phyloP scores from a whole-genome alignment of 2,888 invertebrate species.

The Leuctra nigra region DNA sequence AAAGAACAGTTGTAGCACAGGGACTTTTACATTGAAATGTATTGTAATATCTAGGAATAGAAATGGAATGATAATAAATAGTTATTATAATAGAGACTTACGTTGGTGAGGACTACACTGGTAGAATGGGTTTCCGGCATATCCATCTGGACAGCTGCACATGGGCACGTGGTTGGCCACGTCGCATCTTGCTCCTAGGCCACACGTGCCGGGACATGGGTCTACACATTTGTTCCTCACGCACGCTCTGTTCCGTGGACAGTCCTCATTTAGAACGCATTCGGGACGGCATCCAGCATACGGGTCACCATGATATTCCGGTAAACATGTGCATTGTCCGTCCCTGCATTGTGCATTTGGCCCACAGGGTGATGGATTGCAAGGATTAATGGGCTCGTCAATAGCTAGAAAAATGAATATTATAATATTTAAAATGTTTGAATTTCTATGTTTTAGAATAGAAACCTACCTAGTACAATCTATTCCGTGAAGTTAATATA shows the following conservation, averaged over 20 bases:
- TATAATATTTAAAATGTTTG: too few species aligned
- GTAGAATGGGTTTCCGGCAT: conserved; percentile 60
- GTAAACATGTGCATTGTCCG: conserved; percentile 63
- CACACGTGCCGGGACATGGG: conserved; percentile 36
- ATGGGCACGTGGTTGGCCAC: conserved; percentile 37
- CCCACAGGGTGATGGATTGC: conserved; percentile 56
- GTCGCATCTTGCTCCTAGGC: conserved; percentile 36
- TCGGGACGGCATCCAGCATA: conserved; percentile 42
- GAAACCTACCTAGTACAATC: too few species aligned
- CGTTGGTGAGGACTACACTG: conserved; percentile 32
- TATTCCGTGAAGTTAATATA: too few species aligned
- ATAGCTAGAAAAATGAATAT: conserved; percentile 23
- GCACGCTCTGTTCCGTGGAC: conserved; percentile 36
- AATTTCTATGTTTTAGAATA: too few species aligned
- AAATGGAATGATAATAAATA: too few species aligned
- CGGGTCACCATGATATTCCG: conserved; percentile 71
- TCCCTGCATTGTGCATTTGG: conserved; percentile 62
- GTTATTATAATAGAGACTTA: conserved; percentile 8
- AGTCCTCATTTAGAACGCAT: conserved; percentile 36
- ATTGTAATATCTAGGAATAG: too few species aligned
- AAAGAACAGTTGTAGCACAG: too few species aligned
- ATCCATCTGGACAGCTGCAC: conserved; percentile 48
- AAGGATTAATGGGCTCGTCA: conserved; percentile 39
- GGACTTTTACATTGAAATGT: too few species aligned
- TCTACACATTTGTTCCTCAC: conserved; percentile 34